Base-by-base conservation (phyloP, 1,140 invertebrate species). In the Reticulitermes speratus region DNA sequence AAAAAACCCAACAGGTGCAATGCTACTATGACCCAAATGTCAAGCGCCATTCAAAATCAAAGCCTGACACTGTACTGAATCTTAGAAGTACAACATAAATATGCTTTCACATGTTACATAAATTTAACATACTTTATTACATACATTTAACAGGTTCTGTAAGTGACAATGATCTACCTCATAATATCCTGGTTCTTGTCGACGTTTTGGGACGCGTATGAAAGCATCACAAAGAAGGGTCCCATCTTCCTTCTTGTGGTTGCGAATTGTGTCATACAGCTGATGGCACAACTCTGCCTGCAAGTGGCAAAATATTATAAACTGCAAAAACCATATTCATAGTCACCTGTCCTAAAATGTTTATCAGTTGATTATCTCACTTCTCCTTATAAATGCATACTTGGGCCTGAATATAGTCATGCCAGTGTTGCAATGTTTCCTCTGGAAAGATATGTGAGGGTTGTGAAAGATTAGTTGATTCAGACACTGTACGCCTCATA, bases 241-340 rank as follows among this genome's bases (percentile, higher is more conserved):
- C 2, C 98, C 97, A 93, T 99, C 97, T 88, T 98, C 97, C 89
- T 97, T 97, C 91, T 98, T 98, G 88, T 96, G 95, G 89, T 96
- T 97, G 86, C 98, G 92, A 86, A 99, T 95, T 16, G 95, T 95
- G 89, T 99, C 98, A 92, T 98, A 98, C 45, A 99, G 90, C 90
- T 98, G 97, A 91, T 98, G 97, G 89, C 97, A 97, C 87, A 97
- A 92, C 91, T 98, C 97, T 88, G 94, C 93, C 94, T 96, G 90
- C 25, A 91, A 92, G 87, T 55, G 19, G 52, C 19, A 55, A 55
- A 8, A 89, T 14, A 87, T 19, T 82, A 55, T 44, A 69, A 83
- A 55, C 9, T 75, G 7, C 65, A 32, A 87, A 44, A 44, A 87
- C 48, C 44, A 44, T 16, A 82, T 23, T 14, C 52, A 30, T 25